Base-by-base conservation (phyloP, 2,113 vertebrate genomes). In the Nyctereutes procyonoides region DNA sequence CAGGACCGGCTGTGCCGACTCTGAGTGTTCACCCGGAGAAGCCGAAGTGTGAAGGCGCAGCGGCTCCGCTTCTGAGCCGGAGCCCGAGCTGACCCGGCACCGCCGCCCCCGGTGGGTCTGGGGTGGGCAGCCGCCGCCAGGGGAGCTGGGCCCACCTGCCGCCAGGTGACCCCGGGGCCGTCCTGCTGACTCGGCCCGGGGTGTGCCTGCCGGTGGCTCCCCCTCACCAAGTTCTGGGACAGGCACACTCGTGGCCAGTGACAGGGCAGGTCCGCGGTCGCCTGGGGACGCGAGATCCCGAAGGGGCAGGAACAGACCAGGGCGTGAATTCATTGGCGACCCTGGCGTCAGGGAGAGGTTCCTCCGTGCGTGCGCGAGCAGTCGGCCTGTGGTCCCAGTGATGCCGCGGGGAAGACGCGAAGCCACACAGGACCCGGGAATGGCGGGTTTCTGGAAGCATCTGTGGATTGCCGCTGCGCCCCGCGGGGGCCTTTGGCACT, bases 181-280 rank as follows among this genome's bases (percentile, higher is more conserved):
- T 43, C 43, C 43, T 43, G 43, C 43, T 43, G 43, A 43, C 43
- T 43, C 1, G 7, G 43, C 43, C 43, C 43, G 5, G 43, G 43
- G 35, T 4, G 24, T 0, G 1, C 0, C 0, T 0, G 32, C 28
- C 5, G 35, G 2, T 2, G 28, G 4, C 22, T 48, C 51, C 53
- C 12, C 7, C 5, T 53, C 1, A 5, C 0, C 43, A 16, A 22
- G 35, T 28, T 58, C 63, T 26, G 30, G 82, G 65, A 76, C 26
- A 1, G 0, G 9, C 32, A 62, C 12, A 4, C 9, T 7, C 1
- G 2, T 26, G 10, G 0, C 0, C 2, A 8, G 56, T 8, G 56
- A 26, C 26, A 2, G 22, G 56, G 43, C 9, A 51, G 43, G 28
- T 15, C 1, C 1, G 10, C 17, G 3, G 22, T 9, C 11, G 63